A percentile compares a stretch with the other conserved stretches of the same genome.
These are phyloP conservation scores for Stomorhina lunata DNA, from an alignment of 2,888 invertebrate genomes.

Conservation along the genomic window DNA sequence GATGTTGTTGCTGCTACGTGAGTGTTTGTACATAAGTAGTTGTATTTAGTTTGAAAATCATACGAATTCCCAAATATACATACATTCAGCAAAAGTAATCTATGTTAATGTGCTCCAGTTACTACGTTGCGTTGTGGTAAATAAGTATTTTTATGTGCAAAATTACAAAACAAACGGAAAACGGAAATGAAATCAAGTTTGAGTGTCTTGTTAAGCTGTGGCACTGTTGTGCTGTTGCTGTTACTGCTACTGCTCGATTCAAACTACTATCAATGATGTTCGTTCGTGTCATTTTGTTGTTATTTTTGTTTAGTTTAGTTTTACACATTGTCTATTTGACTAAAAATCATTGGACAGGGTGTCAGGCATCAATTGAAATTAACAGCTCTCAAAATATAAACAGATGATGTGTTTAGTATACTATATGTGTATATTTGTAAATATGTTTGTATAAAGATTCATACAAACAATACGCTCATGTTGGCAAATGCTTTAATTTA, in stretches of 20 bases:
- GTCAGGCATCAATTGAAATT: constrained; percentile 63
- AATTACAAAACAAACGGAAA: constrained; percentile 39
- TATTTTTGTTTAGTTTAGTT: constrained; percentile 30
- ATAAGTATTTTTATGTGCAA: constrained; percentile 27
- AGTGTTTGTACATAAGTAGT: too few relatives aligned
- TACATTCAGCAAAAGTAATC: constrained; percentile 35
- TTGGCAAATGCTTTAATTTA: constrained; percentile 65
- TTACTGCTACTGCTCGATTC: too few relatives aligned
- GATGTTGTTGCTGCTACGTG: constrained; percentile 7
- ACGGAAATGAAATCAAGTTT: constrained; percentile 46
- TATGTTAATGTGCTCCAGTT: constrained; percentile 37
- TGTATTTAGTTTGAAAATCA: constrained; percentile 16
- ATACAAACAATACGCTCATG: constrained; percentile 40
- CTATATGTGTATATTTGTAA: neutral
- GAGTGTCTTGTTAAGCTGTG: neutral
- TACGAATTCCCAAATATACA: too few relatives aligned
- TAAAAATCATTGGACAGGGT: constrained; percentile 43
- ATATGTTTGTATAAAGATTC: neutral
- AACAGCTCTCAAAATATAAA: constrained; percentile 57
- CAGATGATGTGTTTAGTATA: constrained; percentile 50
- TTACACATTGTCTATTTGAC: constrained; percentile 48
- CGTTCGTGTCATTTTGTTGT: constrained; percentile 1
- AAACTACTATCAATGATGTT: too few relatives aligned
- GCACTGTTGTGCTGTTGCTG: neutral
- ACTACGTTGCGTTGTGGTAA: neutral